Base-by-base conservation (phyloP, 2,888 invertebrate species). In the Dynastes tityus region DNA sequence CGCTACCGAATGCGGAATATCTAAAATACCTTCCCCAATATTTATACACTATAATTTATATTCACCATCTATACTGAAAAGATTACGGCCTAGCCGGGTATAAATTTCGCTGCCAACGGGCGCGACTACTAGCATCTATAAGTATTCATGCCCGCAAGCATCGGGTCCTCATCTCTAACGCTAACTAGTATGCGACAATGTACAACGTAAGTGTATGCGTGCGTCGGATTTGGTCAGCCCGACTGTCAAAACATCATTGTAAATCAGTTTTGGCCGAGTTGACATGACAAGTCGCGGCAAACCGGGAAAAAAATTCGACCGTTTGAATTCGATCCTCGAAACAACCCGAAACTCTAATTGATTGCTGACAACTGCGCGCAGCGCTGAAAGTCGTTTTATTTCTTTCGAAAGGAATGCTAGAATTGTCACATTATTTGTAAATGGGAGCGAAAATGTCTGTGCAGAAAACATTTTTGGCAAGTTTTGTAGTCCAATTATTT, bases 11-110 rank as follows among this genome's bases (percentile, higher is more conserved):
- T 79, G 80, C 80, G 80, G 80, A 22, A 80, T 83, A 85, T 84
- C 85, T 82, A 85, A 84, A 84, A 82, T 85, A 80, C 81, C 83
- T 85, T 85, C 85, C 85, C 80, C 83, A 82, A 87, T 86, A 86
- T 86, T 87, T 87, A 86, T 87, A 84, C 83, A 84, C 85, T 84
- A 86, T 87, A 86, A 86, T 87, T 87, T 87, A 87, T 87, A 87
- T 86, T 86, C 87, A 85, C 84, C 86, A 85, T 86, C 85, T 85
- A 85, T 84, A 82, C 84, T 82, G 83, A 82, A 82, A 82, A 84
- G 85, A 85, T 84, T 84, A 84, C 83, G 80, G 79, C 82, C 80
- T 80, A 81, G 80, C 73, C 82, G 83, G 77, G 80, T 82, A 83
- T 80, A 82, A 83, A 83, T 83, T 82, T 79, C 76, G 74, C 65